These are phyloP conservation scores for Dasyurus viverrinus DNA, from an alignment of 2,113 vertebrate genomes.

Conservation along the genomic window DNA sequence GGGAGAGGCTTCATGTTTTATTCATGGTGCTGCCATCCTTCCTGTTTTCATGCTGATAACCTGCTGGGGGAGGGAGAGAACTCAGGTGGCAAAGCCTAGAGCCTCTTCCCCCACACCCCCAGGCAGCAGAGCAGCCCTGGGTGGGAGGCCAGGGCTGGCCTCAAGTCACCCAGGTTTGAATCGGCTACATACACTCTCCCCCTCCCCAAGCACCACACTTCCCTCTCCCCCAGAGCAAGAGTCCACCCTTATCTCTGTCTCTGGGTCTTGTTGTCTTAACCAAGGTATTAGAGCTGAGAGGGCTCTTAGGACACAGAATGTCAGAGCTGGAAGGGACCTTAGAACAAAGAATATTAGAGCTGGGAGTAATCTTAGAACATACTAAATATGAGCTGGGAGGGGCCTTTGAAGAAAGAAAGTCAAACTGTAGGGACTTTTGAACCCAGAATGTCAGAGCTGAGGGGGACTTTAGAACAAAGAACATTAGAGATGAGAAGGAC, in stretches of 20 bases:
- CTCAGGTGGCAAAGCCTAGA: constrained; percentile 83
- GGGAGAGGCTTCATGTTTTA: constrained; percentile 85
- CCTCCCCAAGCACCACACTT: not conserved
- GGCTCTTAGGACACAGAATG: not conserved
- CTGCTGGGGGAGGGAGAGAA: constrained; percentile 81
- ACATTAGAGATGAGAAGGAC: no score
- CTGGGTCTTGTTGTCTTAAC: not conserved
- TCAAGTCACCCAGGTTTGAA: constrained; percentile 69
- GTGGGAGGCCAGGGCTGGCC: constrained; percentile 64
- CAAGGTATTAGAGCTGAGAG: not conserved
- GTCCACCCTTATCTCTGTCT: not conserved
- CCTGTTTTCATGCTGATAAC: constrained; percentile 90
- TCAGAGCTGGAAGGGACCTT: not conserved
- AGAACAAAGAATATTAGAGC: no score
- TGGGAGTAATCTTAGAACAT: not conserved
- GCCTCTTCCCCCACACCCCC: constrained; percentile 71
- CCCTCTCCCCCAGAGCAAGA: not conserved
- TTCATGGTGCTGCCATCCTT: constrained; percentile 85
- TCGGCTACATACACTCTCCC: not conserved
- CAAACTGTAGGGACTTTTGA: no score
- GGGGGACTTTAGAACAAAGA: no score
- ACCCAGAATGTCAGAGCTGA: no score
- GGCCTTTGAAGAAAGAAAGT: not conserved
- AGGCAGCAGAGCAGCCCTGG: constrained; percentile 34
- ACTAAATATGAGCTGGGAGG: not conserved